Percentiles rank a stretch among this genome's conserved stretches.
These are phyloP conservation scores for Cydia splendana DNA, from an alignment of 1,140 invertebrate genomes.

Conservation along the genomic window DNA sequence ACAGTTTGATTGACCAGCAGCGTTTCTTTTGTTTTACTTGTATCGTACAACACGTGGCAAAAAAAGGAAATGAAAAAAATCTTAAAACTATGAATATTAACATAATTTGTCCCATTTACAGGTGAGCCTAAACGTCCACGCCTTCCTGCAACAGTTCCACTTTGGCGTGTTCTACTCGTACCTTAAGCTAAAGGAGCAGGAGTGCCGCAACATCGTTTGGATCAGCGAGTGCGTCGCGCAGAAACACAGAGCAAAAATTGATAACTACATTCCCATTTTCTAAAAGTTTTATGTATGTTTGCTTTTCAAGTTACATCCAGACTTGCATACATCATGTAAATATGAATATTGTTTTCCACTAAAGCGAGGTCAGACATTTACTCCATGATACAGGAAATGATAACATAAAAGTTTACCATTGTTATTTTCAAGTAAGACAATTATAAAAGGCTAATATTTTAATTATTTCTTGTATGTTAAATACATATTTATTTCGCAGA, in stretches of 20 bases:
- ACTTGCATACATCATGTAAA: neutral
- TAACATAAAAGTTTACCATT: neutral
- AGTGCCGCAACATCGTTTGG: slow-evolving; percentile 99
- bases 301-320: slow-evolving; percentile 6
- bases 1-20: no score
- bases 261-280: slow-evolving; percentile 99
- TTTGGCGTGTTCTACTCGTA: slow-evolving; percentile 99
- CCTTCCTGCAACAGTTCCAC: slow-evolving; percentile 99
- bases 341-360: slow-evolving; percentile 14
- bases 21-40: no score
- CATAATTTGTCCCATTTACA: slow-evolving; percentile 69
- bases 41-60: no score
- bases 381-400: slow-evolving; percentile 11
- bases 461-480: neutral
- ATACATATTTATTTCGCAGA: neutral
- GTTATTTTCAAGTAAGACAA: slow-evolving; percentile 23
- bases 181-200: slow-evolving; percentile 99
- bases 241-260: slow-evolving; percentile 99
- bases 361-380: slow-evolving; percentile 2
- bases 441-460: neutral
- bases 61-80: no score
- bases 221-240: slow-evolving; percentile 99
- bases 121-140: slow-evolving; percentile 97
- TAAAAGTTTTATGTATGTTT: slow-evolving; percentile 79
- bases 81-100: neutral